Base-by-base conservation (phyloP, 2,797 vertebrate species). In the Hippopotamyrus pictus region DNA sequence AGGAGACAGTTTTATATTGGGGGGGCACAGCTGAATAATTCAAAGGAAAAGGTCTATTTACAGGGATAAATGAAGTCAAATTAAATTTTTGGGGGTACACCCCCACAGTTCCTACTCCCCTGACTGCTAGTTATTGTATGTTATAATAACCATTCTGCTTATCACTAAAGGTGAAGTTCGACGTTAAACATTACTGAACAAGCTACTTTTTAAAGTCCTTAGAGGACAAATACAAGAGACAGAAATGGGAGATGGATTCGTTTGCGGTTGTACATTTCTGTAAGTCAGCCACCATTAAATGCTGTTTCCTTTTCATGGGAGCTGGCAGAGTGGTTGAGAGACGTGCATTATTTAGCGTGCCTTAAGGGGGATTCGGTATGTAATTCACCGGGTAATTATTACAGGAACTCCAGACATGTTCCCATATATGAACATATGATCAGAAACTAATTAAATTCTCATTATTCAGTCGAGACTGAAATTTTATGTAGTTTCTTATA, bases 361-460 rank as follows among this genome's bases (percentile, higher is more conserved):
- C 82, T 84, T 84, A 51, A 84, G 46, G 82, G 82, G 44, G 25
- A 84, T 84, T 84, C 25, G 7, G n/a, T 51, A 25, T 84, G 9
- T 50, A 50, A 84, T 84, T 84, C 82, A 84, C 82, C 22, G 0
- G 9, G 46, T 84, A 84, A 84, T 84, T 84, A 84, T 84, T 84
- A 50, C 22, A 51, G 11, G 22, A 19, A 25, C 82, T 12, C 82
- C 82, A 84, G 82, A 84, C 9, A 48, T 51, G 44, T 84, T 50
- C 82, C 82, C 82, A 46, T 79, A 79, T 46, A 48, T 84, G 76
- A 84, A 14, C 48, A 51, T 84, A 84, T 84, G 82, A 48, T 46
- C 44, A 46, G 41, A 46, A 84, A 51, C 44, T 84, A 84, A 50
- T 84, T 84, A 84, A 46, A 48, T 84, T 25, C 37, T 83, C 41